phyloP scores from a whole-genome alignment of 2,888 invertebrate species.

The Drosophila diplacantha region DNA sequence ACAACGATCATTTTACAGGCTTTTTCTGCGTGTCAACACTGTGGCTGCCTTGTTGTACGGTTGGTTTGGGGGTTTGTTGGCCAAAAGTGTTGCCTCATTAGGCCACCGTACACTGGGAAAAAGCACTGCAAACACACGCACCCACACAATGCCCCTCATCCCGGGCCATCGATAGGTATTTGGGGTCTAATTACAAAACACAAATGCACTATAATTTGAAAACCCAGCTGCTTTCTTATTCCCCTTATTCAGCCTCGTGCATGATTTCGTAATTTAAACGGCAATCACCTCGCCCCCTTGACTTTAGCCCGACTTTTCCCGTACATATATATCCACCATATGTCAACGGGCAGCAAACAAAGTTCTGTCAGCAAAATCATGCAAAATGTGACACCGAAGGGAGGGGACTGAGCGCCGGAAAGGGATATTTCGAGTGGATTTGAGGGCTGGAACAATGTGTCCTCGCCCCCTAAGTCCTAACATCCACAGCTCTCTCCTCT shows the following conservation, averaged over 20 bases:
- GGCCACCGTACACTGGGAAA: conserved; percentile 24
- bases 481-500: neutral
- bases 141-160: conserved; percentile 12
- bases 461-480: conserved; percentile 3
- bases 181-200: conserved; percentile 66
- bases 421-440: conserved; percentile 40
- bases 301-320: neutral
- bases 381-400: conserved; percentile 53
- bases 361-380: conserved; percentile 68
- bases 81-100: conserved; percentile 55
- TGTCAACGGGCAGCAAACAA: conserved; percentile 61
- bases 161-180: conserved; percentile 45
- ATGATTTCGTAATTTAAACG: conserved; percentile 68
- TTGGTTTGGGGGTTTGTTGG: conserved; percentile 11
- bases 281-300: conserved; percentile 45
- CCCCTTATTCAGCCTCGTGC: conserved; percentile 48
- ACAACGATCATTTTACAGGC: conserved; percentile 52
- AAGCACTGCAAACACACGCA: conserved; percentile 15
- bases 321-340: conserved; percentile 26
- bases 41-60: conserved; percentile 33
- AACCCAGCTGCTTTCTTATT: conserved; percentile 11
- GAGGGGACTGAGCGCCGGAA: neutral
- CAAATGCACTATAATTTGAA: conserved; percentile 65
- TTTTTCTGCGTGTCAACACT: conserved; percentile 44
- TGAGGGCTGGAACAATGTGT: conserved; percentile 26